Evolutionary conservation across 2,888 invertebrate genomes (phyloP).

Genomic region (Gymnoscelis rufifasciata): DNA sequence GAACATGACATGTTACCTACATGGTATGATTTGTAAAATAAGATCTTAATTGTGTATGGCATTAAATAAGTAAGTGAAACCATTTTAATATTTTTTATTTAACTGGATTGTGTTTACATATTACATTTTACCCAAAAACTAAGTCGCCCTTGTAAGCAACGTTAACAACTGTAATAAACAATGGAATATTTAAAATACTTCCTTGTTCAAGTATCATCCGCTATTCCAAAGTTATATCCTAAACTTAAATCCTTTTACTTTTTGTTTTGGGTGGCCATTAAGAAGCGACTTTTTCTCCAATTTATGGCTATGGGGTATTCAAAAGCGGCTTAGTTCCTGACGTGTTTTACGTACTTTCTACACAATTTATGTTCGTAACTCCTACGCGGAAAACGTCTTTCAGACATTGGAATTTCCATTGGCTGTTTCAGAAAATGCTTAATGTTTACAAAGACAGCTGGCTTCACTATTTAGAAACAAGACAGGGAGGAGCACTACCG

Average conservation of each 20-base stretch:
- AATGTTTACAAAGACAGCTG: conserved; percentile 67
- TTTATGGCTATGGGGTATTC: conserved; percentile 20
- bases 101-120: too few species aligned
- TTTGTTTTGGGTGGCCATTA: conserved; percentile 22
- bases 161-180: too few species aligned
- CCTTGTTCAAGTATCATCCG: too few species aligned
- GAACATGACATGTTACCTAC: too few species aligned
- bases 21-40: too few species aligned
- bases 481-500: conserved; percentile 56
- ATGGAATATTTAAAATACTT: too few species aligned
- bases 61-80: too few species aligned
- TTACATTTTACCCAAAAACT: too few species aligned
- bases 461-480: conserved; percentile 66
- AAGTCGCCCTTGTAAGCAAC: too few species aligned
- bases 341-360: conserved; percentile 27
- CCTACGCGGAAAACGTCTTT: conserved; percentile 32
- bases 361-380: conserved; percentile 24
- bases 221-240: neutral
- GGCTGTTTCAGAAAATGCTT: conserved; percentile 52
- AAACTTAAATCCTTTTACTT: conserved; percentile 17
- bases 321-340: conserved; percentile 14
- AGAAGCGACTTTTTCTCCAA: conserved; percentile 18
- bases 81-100: too few species aligned
- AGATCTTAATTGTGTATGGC: too few species aligned
- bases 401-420: conserved; percentile 56